Evolutionary conservation across 2,797 vertebrate genomes (phyloP), one percentile per base, ranked within the genome.

Genomic region (Graptemys geographica): DNA sequence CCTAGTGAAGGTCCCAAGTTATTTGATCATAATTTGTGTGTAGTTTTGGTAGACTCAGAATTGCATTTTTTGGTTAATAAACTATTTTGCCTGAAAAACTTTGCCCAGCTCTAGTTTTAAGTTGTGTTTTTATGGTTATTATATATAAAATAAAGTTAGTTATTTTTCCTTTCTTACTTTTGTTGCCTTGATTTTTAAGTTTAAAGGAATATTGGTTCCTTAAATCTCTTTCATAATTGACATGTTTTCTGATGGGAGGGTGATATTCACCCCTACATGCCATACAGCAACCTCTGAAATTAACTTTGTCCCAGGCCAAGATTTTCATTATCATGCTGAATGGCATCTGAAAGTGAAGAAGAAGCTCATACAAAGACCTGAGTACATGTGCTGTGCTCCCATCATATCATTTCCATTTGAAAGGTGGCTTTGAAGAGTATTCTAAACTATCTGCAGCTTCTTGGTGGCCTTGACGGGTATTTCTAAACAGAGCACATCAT

Each of bases 181-280:
- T 91, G n/a, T 69, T 37, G 65, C 65, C n/a, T 69, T 69, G 18
- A 37, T 92, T 96, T 80, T 92, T 96, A 96, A 93, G 91, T 89
- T 86, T 56, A 88, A 95, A 88, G 72, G 59, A 57, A 56, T 93
- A 90, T 83, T 82, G 33, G 94, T 69, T 91, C 0, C 1, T 84
- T 90, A 7, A 47, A 95, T 44, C 41, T 44, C 25, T 76, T 76
- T 76, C 72, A 23, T 76, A 44, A 27, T 15, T 84, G 92, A 93
- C 90, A 93, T 91, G 95, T 65, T 52, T 96, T 65, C 90, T 95
- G 89, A 95, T 92, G 83, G 33, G 1, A 90, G 57, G 23, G 47
- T 79, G 57, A 95, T 91, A 59, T 88, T 95, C 88, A 23, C 41
- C 23, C 72, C 37, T 25, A 76, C 25, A 13, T 44, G 11, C 65